A percentile compares a stretch with the other conserved stretches of the same genome.
These are phyloP conservation scores for Apeira syringaria DNA, from an alignment of 2,888 invertebrate species.

Conservation along the genomic window DNA sequence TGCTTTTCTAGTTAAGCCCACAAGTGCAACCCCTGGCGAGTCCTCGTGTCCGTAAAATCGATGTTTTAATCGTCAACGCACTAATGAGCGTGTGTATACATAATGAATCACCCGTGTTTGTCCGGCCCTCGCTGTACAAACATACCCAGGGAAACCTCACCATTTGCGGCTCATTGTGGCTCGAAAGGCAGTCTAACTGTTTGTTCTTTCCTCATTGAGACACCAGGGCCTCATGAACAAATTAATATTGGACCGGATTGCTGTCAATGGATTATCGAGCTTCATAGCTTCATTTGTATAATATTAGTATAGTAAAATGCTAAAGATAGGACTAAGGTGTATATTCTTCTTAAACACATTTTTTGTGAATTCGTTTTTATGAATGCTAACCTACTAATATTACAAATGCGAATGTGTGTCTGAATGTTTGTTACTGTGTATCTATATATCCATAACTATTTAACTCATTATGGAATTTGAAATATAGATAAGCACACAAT, in stretches of 20 bases:
- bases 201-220: conserved; percentile 9
- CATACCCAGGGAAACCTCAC: conserved; percentile 22
- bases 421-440: too few relatives aligned
- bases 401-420: too few relatives aligned
- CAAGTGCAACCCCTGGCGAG: conserved; percentile 10
- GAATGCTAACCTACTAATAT: too few relatives aligned
- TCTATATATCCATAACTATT: too few relatives aligned
- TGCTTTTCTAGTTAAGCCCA: neutral
- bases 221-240: conserved; percentile 10
- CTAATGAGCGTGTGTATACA: conserved; percentile 48
- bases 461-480: too few relatives aligned
- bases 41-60: conserved; percentile 16
- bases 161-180: conserved; percentile 1
- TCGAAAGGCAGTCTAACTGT: conserved; percentile 7
- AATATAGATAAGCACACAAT: too few relatives aligned
- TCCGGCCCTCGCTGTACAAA: conserved; percentile 35
- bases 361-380: too few relatives aligned
- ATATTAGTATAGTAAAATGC: too few relatives aligned
- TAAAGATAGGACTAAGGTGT: too few relatives aligned
- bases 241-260: conserved; percentile 8
- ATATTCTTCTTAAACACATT: too few relatives aligned
- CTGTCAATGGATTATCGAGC: too few relatives aligned
- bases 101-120: conserved; percentile 50
- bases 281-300: too few relatives aligned
- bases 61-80: conserved; percentile 29